Evolutionary conservation across 2,888 invertebrate genomes (phyloP).

Genomic region (Oxytorus armatus): DNA sequence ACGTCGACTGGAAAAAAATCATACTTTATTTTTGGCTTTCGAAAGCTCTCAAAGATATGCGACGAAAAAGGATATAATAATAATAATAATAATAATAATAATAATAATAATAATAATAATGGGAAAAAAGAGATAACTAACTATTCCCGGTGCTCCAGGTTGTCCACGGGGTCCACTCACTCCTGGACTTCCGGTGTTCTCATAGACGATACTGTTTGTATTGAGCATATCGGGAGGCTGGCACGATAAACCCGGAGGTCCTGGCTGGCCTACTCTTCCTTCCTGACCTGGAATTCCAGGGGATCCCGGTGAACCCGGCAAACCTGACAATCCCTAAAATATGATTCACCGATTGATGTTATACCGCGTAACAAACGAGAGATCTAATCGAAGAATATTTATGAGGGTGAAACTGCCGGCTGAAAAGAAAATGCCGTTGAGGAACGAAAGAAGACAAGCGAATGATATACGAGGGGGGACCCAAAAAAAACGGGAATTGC

Average conservation of each 20-base stretch:
- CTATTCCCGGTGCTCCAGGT: conserved; percentile 86
- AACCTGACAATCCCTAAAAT: conserved; percentile 80
- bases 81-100: no score
- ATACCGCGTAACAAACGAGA: no score
- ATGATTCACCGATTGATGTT: not conserved
- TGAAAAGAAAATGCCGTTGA: not conserved
- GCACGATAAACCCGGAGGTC: conserved; percentile 84
- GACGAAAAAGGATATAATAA: no score
- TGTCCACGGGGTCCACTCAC: conserved; percentile 86
- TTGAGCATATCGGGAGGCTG: conserved; percentile 76
- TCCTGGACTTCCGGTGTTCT: conserved; percentile 84
- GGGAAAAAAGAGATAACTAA: conserved; percentile 76
- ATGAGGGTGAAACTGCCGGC: no score
- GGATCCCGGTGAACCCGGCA: conserved; percentile 82
- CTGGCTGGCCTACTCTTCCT: conserved; percentile 83
- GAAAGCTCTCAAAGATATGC: no score
- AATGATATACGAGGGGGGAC: no score
- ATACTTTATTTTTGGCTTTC: no score
- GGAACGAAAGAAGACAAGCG: no score
- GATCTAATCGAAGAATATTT: no score
- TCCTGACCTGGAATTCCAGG: conserved; percentile 84
- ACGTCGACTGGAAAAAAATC: no score
- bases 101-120: no score
- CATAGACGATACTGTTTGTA: conserved; percentile 73
- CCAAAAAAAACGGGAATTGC: no score